Conservation (phyloP, 2,797 vertebrate species). For the Brachymystax lenok region DNA sequence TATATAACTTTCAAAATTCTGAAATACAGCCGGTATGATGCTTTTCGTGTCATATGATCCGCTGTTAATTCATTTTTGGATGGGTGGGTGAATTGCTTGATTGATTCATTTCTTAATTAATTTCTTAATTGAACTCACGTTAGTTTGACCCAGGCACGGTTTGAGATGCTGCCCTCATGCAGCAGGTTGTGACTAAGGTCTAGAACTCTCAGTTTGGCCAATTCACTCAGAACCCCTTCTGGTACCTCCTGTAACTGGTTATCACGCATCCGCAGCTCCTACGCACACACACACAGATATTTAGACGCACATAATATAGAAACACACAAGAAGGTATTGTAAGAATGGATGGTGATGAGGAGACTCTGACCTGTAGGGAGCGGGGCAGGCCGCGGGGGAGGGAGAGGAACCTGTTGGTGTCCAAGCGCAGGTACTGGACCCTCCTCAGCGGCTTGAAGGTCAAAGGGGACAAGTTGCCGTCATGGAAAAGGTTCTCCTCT, state of each 20-base stretch:
- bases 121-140: constrained; percentile 57
- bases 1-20: no score
- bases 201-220: constrained; percentile 66
- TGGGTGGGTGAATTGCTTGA: background rate
- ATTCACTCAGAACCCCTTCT: constrained; percentile 66
- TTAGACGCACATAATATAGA: background rate
- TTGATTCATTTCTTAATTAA: no score
- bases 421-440: constrained; percentile 72
- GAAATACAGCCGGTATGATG: no score
- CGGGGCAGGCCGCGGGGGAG: constrained; percentile 74
- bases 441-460: constrained; percentile 71
- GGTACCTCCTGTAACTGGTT: constrained; percentile 73
- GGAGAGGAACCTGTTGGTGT: constrained; percentile 74
- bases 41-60: no score
- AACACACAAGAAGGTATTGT: background rate
- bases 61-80: background rate
- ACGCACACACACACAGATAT: background rate
- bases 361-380: constrained; percentile 74
- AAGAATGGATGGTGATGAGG: background rate
- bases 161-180: constrained; percentile 68
- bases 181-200: constrained; percentile 80
- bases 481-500: constrained; percentile 72
- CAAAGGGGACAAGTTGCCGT: constrained; percentile 66
- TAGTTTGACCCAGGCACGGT: constrained; percentile 67
- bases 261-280: constrained; percentile 74